phyloP scores from a whole-genome alignment of 2,797 vertebrate species.

The Lutra lutra region DNA sequence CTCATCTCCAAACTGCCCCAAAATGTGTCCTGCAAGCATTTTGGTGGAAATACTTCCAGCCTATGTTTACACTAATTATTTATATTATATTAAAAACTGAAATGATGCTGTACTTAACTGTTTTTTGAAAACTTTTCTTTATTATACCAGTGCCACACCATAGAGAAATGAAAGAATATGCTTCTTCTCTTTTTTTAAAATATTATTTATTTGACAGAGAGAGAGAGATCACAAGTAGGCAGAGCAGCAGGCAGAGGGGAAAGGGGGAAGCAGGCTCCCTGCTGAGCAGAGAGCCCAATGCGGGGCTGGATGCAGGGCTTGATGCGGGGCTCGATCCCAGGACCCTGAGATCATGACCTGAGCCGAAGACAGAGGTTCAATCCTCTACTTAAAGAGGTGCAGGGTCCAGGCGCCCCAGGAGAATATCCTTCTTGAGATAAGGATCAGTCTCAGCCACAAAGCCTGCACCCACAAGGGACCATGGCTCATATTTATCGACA shows the following conservation, averaged over 20 bases:
- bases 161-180: background rate
- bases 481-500: background rate
- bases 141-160: background rate
- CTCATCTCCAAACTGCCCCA: background rate
- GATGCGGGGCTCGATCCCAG: no score
- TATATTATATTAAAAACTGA: background rate
- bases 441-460: background rate
- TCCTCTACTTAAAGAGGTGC: no score
- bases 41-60: background rate
- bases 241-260: no score
- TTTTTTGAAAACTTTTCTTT: conserved; percentile 1
- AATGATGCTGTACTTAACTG: background rate
- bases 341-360: no score
- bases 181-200: background rate
- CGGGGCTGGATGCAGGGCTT: no score
- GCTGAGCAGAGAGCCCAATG: no score
- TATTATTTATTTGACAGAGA: no score
- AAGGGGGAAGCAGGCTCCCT: no score
- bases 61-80: background rate
- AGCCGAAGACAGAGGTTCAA: no score
- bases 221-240: no score
- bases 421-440: background rate
- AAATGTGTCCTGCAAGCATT: background rate
- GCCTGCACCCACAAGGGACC: background rate
- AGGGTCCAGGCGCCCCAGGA: background rate